Evolutionary conservation across 1,140 invertebrate genomes (phyloP).

Genomic region (Drosophila orosa): DNA sequence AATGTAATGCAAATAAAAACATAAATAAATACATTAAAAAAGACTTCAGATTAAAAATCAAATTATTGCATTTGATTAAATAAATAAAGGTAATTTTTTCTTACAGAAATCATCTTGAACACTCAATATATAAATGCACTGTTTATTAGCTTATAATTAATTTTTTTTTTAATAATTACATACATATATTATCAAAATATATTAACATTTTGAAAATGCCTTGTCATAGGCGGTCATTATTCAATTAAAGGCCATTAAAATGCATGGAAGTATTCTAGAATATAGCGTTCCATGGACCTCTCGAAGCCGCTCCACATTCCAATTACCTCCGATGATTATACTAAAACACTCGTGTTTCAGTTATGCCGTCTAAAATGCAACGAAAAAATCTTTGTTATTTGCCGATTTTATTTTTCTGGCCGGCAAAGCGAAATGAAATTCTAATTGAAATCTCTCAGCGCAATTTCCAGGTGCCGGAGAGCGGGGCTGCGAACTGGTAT

Average conservation of each 20-base stretch:
- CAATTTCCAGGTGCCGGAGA: conserved; percentile 49
- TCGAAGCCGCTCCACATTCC: not conserved
- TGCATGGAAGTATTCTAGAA: not conserved
- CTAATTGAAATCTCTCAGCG: conserved; percentile 77
- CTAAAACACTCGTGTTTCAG: conserved; percentile 24
- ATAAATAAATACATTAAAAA: too few species aligned
- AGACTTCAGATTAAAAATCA: not conserved
- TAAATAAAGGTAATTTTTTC: not conserved
- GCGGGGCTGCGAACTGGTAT: conserved; percentile 15
- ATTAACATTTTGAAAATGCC: not conserved
- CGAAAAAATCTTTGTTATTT: conserved; percentile 39
- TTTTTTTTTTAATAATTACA: too few species aligned
- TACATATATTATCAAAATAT: not conserved
- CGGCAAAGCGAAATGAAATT: conserved; percentile 62
- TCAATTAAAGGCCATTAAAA: not conserved
- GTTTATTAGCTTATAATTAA: too few species aligned
- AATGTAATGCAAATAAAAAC: not conserved
- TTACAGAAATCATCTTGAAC: too few species aligned
- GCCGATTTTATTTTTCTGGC: conserved; percentile 39
- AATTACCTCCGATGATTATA: conserved; percentile 37
- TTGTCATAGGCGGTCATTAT: not conserved
- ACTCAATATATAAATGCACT: too few species aligned
- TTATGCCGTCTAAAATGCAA: conserved; percentile 26
- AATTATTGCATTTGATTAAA: not conserved
- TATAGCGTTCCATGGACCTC: not conserved